Percentiles rank a stretch among this genome's conserved stretches.
phyloP scores from a whole-genome alignment of 2,113 vertebrate genomes.

The Tylochromis polylepis region DNA sequence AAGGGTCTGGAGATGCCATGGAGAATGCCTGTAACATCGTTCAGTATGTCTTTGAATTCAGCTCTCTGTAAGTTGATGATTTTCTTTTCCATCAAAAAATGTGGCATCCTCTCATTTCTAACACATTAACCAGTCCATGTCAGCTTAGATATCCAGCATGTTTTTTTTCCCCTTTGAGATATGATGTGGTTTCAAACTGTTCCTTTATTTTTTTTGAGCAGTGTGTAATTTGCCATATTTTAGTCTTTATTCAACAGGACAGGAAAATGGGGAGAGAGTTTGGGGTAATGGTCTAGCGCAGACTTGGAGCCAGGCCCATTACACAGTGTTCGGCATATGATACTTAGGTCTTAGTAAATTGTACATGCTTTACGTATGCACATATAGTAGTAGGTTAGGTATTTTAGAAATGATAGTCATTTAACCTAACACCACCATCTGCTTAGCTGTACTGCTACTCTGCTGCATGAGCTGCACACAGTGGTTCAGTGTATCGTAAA shows the following conservation, averaged over 20 bases:
- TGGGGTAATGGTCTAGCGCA: too few species aligned
- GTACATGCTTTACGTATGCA: rapidly evolving
- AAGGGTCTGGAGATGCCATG: neutral
- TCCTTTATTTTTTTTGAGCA: neutral
- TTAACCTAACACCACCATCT: neutral
- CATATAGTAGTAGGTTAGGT: neutral
- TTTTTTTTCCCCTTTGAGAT: neutral
- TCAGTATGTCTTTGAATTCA: neutral
- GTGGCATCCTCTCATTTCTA: neutral
- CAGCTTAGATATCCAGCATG: neutral
- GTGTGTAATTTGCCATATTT: neutral
- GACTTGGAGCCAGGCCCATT: too few species aligned
- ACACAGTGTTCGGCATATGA: rapidly evolving
- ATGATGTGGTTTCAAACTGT: neutral
- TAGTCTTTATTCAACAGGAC: neutral
- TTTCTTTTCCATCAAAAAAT: too few species aligned
- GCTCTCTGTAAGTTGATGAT: neutral
- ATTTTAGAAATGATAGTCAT: neutral
- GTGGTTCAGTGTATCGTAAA: neutral
- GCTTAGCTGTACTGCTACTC: neutral
- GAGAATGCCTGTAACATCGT: neutral
- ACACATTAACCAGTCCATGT: neutral
- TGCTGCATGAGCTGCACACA: neutral
- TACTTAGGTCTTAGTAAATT: neutral
- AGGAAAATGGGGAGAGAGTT: too few species aligned